These are phyloP conservation scores for Gymnogyps californianus DNA, from an alignment of 2,113 vertebrate species.

Conservation along the genomic window DNA sequence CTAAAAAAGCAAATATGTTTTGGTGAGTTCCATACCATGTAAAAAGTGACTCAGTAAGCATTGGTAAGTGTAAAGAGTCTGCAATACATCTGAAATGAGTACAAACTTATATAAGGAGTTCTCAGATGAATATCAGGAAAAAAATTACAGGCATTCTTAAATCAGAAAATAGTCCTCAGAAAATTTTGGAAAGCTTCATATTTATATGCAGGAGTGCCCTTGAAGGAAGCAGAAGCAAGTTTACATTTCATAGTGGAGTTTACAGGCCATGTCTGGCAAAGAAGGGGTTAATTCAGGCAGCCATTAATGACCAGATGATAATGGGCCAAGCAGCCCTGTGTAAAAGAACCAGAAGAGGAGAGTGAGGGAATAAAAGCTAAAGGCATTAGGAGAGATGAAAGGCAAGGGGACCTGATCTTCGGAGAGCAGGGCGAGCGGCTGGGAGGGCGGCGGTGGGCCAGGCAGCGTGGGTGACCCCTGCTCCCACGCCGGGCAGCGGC, in stretches of 20 bases:
- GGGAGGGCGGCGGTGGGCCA: background rate
- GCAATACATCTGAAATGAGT: background rate
- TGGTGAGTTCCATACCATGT: background rate
- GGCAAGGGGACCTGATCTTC: background rate
- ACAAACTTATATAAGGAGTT: background rate
- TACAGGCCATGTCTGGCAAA: background rate
- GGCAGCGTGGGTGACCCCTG: background rate
- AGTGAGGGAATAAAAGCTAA: background rate
- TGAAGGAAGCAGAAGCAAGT: background rate
- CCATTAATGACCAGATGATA: background rate
- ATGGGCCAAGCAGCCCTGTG: background rate
- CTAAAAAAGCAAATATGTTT: background rate
- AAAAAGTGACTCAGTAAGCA: background rate
- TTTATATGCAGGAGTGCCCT: background rate
- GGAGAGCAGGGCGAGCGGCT: background rate
- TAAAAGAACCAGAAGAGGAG: background rate
- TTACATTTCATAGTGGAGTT: background rate
- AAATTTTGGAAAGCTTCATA: background rate
- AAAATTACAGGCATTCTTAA: background rate
- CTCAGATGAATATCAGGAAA: background rate
- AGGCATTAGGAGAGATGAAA: background rate
- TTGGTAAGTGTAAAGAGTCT: background rate
- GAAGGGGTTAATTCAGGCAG: background rate
- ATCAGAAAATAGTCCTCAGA: background rate
- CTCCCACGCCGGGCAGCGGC: accelerated